phyloP scores from a whole-genome alignment of 2,888 invertebrate genomes.

The Lacanobia oleracea region DNA sequence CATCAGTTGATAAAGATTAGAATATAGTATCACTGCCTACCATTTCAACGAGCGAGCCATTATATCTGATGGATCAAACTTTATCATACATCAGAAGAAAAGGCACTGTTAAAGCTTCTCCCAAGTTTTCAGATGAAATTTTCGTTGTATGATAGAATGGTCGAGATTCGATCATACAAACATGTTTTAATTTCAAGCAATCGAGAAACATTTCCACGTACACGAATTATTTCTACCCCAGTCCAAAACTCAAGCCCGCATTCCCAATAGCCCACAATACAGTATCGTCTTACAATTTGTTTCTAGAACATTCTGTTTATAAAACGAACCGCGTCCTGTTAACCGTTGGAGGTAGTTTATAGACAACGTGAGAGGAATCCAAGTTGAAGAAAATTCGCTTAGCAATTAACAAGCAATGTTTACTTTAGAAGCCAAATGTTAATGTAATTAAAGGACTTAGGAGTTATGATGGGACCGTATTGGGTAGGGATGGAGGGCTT shows the following conservation, averaged over 20 bases:
- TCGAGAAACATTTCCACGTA: not conserved
- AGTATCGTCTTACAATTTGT: constrained; percentile 61
- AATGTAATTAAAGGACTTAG: constrained; percentile 81
- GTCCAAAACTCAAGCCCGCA: constrained; percentile 5
- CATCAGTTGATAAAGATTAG: too few species aligned
- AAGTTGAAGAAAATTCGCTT: constrained; percentile 77
- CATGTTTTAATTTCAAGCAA: not conserved
- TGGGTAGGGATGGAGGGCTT: constrained; percentile 12
- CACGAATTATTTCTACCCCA: not conserved
- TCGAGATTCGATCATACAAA: not conserved
- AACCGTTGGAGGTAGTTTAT: constrained; percentile 85
- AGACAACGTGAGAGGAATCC: constrained; percentile 84
- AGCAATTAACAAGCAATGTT: constrained; percentile 76
- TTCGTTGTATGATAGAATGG: too few species aligned
- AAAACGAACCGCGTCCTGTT: constrained; percentile 79
- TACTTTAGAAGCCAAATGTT: constrained; percentile 83
- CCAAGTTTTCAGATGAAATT: not conserved
- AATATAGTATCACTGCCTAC: too few species aligned
- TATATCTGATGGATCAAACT: not conserved
- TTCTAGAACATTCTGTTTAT: constrained; percentile 73
- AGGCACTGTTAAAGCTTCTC: not conserved
- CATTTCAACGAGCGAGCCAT: not conserved
- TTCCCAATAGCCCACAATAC: constrained; percentile 31
- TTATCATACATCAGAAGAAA: not conserved
- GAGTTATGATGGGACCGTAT: constrained; percentile 59